phyloP scores from a whole-genome alignment of 2,797 vertebrate genomes.

The Heteromormyrus szaboi region DNA sequence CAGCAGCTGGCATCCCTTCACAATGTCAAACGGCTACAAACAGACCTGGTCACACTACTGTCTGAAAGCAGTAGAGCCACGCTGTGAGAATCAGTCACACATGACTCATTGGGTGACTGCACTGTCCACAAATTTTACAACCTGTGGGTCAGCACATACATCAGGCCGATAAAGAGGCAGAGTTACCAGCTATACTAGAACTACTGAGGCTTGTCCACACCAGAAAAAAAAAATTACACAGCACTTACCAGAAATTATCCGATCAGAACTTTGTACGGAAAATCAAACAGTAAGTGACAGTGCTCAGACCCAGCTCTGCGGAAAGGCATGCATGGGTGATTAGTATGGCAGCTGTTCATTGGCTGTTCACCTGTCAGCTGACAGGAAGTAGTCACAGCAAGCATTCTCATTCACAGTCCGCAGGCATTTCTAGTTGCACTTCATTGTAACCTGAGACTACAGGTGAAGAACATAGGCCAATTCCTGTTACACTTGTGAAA shows the following conservation, averaged over 20 bases:
- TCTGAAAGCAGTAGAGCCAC: neutral
- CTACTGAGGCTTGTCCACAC: neutral
- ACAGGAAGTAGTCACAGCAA: slow-evolving; percentile 22
- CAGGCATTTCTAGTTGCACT: neutral
- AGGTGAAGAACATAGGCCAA: slow-evolving; percentile 17
- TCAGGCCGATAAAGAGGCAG: neutral
- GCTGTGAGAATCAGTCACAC: neutral
- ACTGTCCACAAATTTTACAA: neutral
- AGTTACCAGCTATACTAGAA: neutral
- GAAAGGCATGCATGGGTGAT: slow-evolving; percentile 40
- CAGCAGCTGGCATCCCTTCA: neutral
- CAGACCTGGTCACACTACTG: neutral
- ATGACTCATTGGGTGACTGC: neutral
- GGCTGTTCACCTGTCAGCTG: slow-evolving; percentile 17
- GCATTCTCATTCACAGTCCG: slow-evolving; percentile 37
- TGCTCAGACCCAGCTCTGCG: slow-evolving; percentile 29
- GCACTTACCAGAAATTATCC: neutral
- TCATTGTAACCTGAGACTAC: neutral
- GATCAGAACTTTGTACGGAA: neutral
- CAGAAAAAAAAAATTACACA: neutral
- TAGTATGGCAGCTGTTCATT: slow-evolving; percentile 29
- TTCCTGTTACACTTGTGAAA: slow-evolving; percentile 31
- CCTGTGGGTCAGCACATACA: neutral
- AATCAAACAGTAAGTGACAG: slow-evolving; percentile 19
- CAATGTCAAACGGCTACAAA: neutral